These are phyloP conservation scores for Halcyon senegalensis DNA, from an alignment of 2,113 vertebrate species.

Conservation along the genomic window DNA sequence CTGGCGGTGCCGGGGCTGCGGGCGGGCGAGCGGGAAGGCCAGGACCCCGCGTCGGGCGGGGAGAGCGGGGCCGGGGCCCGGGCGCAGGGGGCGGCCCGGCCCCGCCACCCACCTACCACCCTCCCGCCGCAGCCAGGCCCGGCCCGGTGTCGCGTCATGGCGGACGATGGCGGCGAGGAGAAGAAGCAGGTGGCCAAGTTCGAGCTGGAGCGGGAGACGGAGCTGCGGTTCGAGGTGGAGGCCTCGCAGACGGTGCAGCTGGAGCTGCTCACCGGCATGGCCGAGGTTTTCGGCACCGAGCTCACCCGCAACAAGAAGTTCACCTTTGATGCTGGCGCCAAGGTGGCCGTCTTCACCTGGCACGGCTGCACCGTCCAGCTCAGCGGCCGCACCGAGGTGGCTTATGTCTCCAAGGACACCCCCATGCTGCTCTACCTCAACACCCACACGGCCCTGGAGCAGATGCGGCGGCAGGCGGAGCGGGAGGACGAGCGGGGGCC, in stretches of 20 bases:
- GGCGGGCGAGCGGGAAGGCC: too few relatives aligned
- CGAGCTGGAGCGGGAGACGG: conserved; percentile 95
- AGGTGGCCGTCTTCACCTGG: conserved; percentile 98
- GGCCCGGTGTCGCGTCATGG: conserved; percentile 23
- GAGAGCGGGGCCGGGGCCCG: not conserved
- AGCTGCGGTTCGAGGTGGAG: conserved; percentile 96
- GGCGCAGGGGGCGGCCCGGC: not conserved
- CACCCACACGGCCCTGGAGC: conserved; percentile 94
- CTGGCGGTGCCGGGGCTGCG: too few relatives aligned
- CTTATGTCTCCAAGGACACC: conserved; percentile 94
- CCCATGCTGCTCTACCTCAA: conserved; percentile 98
- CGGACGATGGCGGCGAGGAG: conserved; percentile 74
- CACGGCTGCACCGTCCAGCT: conserved; percentile 93
- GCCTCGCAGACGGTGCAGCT: conserved; percentile 88
- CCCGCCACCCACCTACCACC: too few relatives aligned
- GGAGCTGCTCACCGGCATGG: conserved; percentile 91
- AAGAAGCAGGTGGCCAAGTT: conserved; percentile 88
- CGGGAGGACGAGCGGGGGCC: conserved; percentile 93
- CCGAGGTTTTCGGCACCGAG: conserved; percentile 95
- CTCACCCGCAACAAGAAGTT: conserved; percentile 96
- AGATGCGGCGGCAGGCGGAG: conserved; percentile 96
- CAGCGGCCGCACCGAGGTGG: conserved; percentile 93
- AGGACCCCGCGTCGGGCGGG: not conserved
- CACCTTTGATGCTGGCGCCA: conserved; percentile 91
- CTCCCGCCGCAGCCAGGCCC: not conserved